Evolutionary conservation across 2,888 invertebrate genomes (phyloP).

Genomic region (Horisme vitalbata): DNA sequence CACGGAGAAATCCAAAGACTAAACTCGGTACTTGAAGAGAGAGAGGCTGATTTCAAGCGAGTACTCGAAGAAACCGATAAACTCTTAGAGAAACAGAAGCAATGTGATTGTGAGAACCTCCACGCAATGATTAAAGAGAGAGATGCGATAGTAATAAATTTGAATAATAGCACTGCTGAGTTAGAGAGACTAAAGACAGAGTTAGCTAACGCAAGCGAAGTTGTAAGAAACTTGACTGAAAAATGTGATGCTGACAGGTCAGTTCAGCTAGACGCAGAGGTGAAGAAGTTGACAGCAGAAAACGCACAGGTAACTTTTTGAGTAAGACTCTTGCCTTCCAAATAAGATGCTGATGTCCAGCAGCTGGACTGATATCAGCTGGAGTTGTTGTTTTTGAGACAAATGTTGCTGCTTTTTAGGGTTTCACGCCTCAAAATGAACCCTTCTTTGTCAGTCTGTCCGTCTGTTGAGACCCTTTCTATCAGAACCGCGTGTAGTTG

Average conservation of each 20-base stretch:
- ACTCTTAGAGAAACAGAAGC: slow-evolving; percentile 39
- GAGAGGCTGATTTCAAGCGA: slow-evolving; percentile 64
- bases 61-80: slow-evolving; percentile 59
- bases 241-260: slow-evolving; percentile 87
- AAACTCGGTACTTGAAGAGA: slow-evolving; percentile 83
- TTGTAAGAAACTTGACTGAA: slow-evolving; percentile 84
- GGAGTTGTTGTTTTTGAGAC: too few species aligned
- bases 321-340: neutral
- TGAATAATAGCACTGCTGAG: slow-evolving; percentile 55
- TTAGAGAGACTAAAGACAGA: slow-evolving; percentile 65
- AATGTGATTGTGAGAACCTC: slow-evolving; percentile 62
- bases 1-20: slow-evolving; percentile 93
- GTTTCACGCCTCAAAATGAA: too few species aligned
- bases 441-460: too few species aligned
- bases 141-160: slow-evolving; percentile 59
- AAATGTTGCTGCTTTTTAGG: too few species aligned
- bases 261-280: slow-evolving; percentile 86
- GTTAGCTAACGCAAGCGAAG: slow-evolving; percentile 81
- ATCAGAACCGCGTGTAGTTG: too few species aligned
- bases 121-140: slow-evolving; percentile 60
- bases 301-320: slow-evolving; percentile 67
- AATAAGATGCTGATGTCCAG: neutral
- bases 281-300: slow-evolving; percentile 85
- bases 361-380: too few species aligned
- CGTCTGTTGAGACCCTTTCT: too few species aligned